These are phyloP conservation scores for Ormyrus thymus DNA, from an alignment of 2,888 invertebrate genomes.

Conservation along the genomic window DNA sequence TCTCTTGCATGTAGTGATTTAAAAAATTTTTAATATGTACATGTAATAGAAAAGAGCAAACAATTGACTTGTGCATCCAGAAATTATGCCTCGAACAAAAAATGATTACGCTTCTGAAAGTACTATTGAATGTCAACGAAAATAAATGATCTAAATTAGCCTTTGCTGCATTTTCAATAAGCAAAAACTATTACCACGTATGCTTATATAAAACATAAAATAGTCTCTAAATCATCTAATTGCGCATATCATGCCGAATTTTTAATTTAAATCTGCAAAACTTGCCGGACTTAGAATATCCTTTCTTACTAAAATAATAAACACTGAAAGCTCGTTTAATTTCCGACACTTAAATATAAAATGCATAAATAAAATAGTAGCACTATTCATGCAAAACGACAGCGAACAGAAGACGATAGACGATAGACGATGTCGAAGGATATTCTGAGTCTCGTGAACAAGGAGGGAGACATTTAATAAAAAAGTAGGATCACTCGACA, in stretches of 20 bases:
- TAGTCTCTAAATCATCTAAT: slow-evolving; percentile 46
- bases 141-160: slow-evolving; percentile 36
- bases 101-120: background rate
- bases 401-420: background rate
- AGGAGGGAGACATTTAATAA: slow-evolving; percentile 1
- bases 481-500: background rate
- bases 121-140: background rate
- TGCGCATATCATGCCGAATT: slow-evolving; percentile 50
- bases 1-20: slow-evolving; percentile 8
- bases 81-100: background rate
- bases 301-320: background rate
- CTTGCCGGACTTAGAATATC: slow-evolving; percentile 54
- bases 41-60: background rate
- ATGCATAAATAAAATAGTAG: background rate
- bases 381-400: background rate
- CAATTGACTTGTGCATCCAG: background rate
- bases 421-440: slow-evolving; percentile 9
- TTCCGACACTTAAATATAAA: background rate
- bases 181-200: slow-evolving; percentile 27
- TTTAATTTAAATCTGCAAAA: slow-evolving; percentile 34
- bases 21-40: background rate
- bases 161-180: slow-evolving; percentile 41
- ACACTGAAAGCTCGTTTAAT: background rate
- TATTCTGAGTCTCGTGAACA: slow-evolving; percentile 49
- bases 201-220: slow-evolving; percentile 35